Conservation (phyloP, 2,113 vertebrate genomes). For the Charina bottae region DNA sequence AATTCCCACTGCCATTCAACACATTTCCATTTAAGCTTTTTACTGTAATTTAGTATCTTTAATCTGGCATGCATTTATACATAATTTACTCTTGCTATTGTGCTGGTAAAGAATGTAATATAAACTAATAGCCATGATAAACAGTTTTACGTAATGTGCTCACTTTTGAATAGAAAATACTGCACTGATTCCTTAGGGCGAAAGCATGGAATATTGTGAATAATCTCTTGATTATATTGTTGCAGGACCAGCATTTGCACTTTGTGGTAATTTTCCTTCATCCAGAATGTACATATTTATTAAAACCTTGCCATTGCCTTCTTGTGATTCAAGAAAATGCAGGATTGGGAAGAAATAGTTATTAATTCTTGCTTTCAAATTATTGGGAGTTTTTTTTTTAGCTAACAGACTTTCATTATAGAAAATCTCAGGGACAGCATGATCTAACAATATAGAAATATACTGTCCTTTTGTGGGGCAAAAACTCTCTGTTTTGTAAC, state of each 20-base stretch:
- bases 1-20: not conserved
- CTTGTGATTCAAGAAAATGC: not conserved
- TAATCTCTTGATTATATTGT: constrained; percentile 42
- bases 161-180: constrained; percentile 23
- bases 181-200: constrained; percentile 33
- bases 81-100: constrained; percentile 34
- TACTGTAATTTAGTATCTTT: constrained; percentile 51
- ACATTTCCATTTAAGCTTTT: not conserved
- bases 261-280: not conserved
- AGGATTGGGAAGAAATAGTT: not conserved
- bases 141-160: constrained; percentile 37
- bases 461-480: not conserved
- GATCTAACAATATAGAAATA: not conserved
- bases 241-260: not conserved
- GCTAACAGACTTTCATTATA: not conserved
- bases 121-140: constrained; percentile 29
- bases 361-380: not conserved
- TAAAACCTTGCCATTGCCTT: not conserved
- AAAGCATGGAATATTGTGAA: constrained; percentile 31
- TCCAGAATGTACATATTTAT: not conserved
- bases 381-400: not conserved
- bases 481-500: not conserved
- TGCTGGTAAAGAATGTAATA: constrained; percentile 42
- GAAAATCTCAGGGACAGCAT: not conserved
- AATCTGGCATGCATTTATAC: constrained; percentile 39